Base-by-base conservation (phyloP, 2,797 vertebrate species). In the Gallinago stenura region DNA sequence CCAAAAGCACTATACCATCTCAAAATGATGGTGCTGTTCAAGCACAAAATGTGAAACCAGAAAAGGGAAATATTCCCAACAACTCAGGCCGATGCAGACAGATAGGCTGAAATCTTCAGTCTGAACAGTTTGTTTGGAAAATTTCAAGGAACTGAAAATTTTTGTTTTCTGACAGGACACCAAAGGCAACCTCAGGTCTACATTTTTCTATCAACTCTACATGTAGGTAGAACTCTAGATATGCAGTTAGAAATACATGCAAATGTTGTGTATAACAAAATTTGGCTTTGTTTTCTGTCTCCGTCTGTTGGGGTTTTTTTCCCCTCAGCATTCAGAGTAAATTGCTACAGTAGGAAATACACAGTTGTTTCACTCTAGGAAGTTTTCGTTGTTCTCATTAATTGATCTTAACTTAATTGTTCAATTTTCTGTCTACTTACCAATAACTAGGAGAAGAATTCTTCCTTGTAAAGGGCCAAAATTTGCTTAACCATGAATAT, bases 301-400 rank as follows among this genome's bases (percentile, higher is more conserved):
- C 20, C 12, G 64, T 85, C 16, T 78, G 30, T 10, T 39, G 24
- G 3, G 1, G 0, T 4, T 3, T 4, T 2, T 1, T 0, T 4
- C 4, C 15, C 4, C 6, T 13, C 31, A 39, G 11, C 17, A 70
- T 70, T 77, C 28, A 39, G 25, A 70, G 15, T 21, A 75, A 87
- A 89, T 54, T 85, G 41, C 58, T 61, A 46, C 21, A 68, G 41
- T 26, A 68, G 60, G 43, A 80, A 95, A 90, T 16, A 75, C 17
- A 80, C 15, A 53, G 37, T 53, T 87, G 10, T 35, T 80, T 92
- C 61, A 58, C 41, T 81, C 33, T n/a, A 72, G 37, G 17, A 95
- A 92, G 56, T 12, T 24, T 83, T 56, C 0, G 2, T 26, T 82
- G 9, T 30, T 53, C 37, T 92, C 26, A 54, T 68, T 76, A 91